Base-by-base conservation (phyloP, 1,140 invertebrate genomes). In the Leptinotarsa defecta region DNA sequence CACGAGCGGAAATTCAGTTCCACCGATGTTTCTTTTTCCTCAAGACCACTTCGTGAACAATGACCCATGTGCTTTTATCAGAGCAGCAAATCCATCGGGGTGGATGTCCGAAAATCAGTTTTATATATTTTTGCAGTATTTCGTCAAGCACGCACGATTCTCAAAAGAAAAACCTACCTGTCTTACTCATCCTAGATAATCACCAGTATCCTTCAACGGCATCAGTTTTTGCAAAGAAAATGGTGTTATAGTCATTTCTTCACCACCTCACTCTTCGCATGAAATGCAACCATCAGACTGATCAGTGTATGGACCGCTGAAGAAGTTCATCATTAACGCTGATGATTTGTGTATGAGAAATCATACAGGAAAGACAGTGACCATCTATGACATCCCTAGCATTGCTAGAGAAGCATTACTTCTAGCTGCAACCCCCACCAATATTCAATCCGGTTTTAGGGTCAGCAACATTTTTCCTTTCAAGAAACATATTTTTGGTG, bases 101-200 rank as follows among this genome's bases (percentile, higher is more conserved):
- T 89, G 88, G 86, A 88, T 89, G 84, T 86, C 78, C n/a, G 78
- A 76, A 20, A 76, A 81, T 19, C 76, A 85, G 74, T 85, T 86
- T 80, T 17, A 78, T 13, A 70, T 74, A 64, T 86, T 82, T 83
- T 77, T 86, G 69, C 67, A 83, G 13, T 19, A 65, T 65, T 65
- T 65, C 3, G 24, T 65, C 5, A 65, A 24, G 20, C 3, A 65
- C 24, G 63, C 6, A 13, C 19, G 24, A 65, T 13, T 19, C 80
- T 52, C 73, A 81, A 77, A 73, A 73, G 1, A 76, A 82, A 27
- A 77, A 83, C 27, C 76, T 79, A 83, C 27, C 76, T 79, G 15
- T 48, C 68, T 78, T 69, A 57, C 15, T 57, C 52, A 57, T 57
- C 15, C 52, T 57, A n/a, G 78, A 79, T 78, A 76, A 73, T 65